Conservation (phyloP, 2,888 invertebrate species). For the Alsophila aescularia region DNA sequence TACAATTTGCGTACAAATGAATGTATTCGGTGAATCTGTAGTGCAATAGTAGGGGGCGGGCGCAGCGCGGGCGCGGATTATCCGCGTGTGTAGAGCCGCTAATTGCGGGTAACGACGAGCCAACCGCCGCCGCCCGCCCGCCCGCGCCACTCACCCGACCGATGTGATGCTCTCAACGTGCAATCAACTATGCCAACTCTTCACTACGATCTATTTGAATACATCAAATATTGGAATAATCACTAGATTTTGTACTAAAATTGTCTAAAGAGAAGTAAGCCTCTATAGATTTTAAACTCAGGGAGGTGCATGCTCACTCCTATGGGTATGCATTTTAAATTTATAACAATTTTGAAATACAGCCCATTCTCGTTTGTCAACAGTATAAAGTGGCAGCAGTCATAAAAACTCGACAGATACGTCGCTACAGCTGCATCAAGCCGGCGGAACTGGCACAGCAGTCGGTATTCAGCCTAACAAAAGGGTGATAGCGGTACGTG, state of each 20-base stretch:
- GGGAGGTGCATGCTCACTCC: neutral
- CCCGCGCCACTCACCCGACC: slow-evolving; percentile 29
- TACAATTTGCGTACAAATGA: slow-evolving; percentile 85
- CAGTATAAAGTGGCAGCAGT: slow-evolving; percentile 11
- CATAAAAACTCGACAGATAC: slow-evolving; percentile 25
- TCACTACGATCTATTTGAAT: slow-evolving; percentile 6
- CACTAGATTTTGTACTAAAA: neutral
- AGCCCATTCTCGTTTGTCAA: slow-evolving; percentile 8
- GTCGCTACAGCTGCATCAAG: slow-evolving; percentile 58
- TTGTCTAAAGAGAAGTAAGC: no score
- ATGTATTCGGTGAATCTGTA: slow-evolving; percentile 82
- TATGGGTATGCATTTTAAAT: neutral
- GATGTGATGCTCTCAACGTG: slow-evolving; percentile 27
- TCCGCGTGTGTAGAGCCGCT: slow-evolving; percentile 78
- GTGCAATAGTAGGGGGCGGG: slow-evolving; percentile 66
- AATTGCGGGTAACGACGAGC: slow-evolving; percentile 77
- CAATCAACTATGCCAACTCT: slow-evolving; percentile 38
- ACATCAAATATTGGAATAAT: slow-evolving; percentile 9
- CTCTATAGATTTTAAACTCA: neutral
- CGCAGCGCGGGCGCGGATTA: slow-evolving; percentile 61
- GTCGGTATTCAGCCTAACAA: slow-evolving; percentile 80
- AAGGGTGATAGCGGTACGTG: slow-evolving; percentile 83
- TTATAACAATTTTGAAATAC: slow-evolving; percentile 3
- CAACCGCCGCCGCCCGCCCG: slow-evolving; percentile 37
- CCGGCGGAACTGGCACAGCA: slow-evolving; percentile 76